Evolutionary conservation across 1,140 invertebrate species (phyloP).

Genomic region (Alviniconcha marisindica): DNA sequence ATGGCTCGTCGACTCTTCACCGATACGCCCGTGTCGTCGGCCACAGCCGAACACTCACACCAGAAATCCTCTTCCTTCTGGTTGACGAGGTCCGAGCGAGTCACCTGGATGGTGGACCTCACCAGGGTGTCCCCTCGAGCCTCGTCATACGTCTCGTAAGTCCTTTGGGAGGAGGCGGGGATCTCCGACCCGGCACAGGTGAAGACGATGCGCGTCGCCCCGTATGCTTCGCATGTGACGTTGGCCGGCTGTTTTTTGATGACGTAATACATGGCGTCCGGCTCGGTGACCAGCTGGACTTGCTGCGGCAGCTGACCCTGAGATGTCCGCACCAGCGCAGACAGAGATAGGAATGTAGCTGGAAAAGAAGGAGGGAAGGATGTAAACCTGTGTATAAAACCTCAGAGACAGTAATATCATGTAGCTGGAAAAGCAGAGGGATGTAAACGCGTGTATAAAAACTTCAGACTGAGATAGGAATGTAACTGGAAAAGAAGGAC

Average conservation of each 20-base stretch:
- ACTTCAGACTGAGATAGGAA: conserved; percentile 18
- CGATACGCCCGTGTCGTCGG: background rate
- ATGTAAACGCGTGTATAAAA: background rate
- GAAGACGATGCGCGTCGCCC: conserved; percentile 37
- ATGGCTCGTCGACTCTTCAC: conserved; percentile 12
- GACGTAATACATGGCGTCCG: conserved; percentile 41
- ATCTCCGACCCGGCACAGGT: conserved; percentile 37
- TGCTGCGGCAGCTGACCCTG: background rate
- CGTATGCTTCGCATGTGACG: conserved; percentile 42
- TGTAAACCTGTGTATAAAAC: too few species aligned
- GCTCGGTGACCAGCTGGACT: conserved; percentile 19
- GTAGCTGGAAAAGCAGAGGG: background rate
- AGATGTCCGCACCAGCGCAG: background rate
- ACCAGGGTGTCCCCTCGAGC: conserved; percentile 17
- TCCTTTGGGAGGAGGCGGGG: conserved; percentile 31
- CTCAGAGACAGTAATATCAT: background rate
- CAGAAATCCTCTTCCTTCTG: conserved; percentile 14
- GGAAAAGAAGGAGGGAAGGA: background rate
- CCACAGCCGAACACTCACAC: conserved; percentile 43
- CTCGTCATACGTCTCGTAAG: conserved; percentile 21
- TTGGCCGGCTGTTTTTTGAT: conserved; percentile 30
- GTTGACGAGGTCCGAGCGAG: conserved; percentile 23
- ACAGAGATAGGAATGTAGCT: conserved; percentile 25
- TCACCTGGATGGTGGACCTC: conserved; percentile 32
- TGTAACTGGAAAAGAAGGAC: conserved; percentile 1